phyloP scores from a whole-genome alignment of 2,888 invertebrate genomes.

The Leucoma salicis region DNA sequence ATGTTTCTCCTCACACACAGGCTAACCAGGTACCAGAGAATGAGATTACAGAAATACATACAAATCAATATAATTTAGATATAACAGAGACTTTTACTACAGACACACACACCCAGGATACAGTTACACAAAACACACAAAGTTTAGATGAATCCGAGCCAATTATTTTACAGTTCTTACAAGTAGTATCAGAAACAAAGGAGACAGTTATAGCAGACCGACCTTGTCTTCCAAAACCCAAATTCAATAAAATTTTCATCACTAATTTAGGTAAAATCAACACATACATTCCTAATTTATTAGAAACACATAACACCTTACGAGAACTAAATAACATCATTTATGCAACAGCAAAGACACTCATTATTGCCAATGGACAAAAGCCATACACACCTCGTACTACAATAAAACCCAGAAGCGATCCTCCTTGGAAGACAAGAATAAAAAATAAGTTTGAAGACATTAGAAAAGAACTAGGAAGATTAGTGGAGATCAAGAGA shows the following conservation, averaged over 20 bases:
- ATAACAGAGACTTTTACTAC: too few relatives aligned
- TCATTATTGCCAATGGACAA: neutral
- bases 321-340: neutral
- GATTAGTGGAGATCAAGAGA: neutral
- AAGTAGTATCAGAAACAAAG: neutral
- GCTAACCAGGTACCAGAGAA: too few relatives aligned
- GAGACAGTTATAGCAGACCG: neutral
- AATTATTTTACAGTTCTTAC: neutral
- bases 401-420: neutral
- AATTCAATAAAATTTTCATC: neutral
- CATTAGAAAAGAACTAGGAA: too few relatives aligned
- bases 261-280: neutral
- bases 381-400: neutral
- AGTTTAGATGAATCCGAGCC: neutral
- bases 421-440: conserved; percentile 1
- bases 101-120: too few relatives aligned
- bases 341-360: conserved; percentile 1
- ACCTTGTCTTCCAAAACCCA: neutral
- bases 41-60: too few relatives aligned
- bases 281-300: neutral
- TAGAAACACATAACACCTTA: neutral
- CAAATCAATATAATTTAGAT: too few relatives aligned
- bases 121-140: too few relatives aligned
- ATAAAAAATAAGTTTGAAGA: neutral
- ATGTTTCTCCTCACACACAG: too few relatives aligned